Conservation (phyloP, 1,140 invertebrate genomes). For the Zaprionus camerounensis region DNA sequence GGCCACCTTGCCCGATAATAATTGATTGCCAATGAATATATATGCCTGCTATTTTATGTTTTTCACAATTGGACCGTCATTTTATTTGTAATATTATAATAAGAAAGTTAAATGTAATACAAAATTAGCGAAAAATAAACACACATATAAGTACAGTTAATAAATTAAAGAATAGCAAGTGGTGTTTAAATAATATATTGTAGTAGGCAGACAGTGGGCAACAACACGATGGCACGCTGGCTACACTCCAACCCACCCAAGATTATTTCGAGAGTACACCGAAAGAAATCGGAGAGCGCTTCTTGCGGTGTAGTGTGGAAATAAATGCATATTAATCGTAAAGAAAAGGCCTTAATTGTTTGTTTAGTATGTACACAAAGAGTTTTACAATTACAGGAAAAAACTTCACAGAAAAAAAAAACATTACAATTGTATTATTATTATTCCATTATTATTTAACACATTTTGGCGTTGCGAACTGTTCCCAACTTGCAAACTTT, state of each 20-base stretch:
- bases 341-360: conserved; percentile 44
- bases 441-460: conserved; percentile 56
- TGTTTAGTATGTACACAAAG: conserved; percentile 77
- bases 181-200: conserved; percentile 31
- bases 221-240: background rate
- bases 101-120: conserved; percentile 72
- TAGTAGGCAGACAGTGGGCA: conserved; percentile 18
- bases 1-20: too few relatives aligned
- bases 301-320: conserved; percentile 75
- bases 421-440: conserved; percentile 51
- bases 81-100: conserved; percentile 67
- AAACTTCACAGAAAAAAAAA: conserved; percentile 32
- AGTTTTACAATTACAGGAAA: conserved; percentile 45
- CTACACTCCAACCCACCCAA: conserved; percentile 16
- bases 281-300: conserved; percentile 61
- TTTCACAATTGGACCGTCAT: conserved; percentile 62
- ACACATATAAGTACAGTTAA: conserved; percentile 79
- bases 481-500: conserved; percentile 61
- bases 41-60: background rate
- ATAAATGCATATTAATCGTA: conserved; percentile 73
- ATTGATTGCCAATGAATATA: too few relatives aligned
- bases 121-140: conserved; percentile 59
- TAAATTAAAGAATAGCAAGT: conserved; percentile 76
- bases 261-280: conserved; percentile 77
- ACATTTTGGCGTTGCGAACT: conserved; percentile 62